Base-by-base conservation (phyloP, 2,888 invertebrate species). In the Tiliacea aurago region DNA sequence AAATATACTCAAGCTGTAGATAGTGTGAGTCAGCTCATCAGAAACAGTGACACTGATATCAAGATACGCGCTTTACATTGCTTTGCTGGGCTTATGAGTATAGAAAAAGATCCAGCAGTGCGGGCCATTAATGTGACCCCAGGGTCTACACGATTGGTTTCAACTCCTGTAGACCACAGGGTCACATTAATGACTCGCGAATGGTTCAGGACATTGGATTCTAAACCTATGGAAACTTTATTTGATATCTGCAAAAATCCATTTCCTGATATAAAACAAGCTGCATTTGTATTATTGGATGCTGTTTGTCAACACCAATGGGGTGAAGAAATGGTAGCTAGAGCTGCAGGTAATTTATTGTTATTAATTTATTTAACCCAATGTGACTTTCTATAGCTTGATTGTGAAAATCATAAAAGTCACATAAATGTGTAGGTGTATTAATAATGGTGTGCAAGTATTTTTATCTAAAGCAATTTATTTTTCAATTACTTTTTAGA, bases 271-370 rank as follows among this genome's bases (percentile, higher is more conserved):
- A 96, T 99, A 23, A 97, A 97, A 89, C 90, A 97, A 73, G 97
- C 98, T 23, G 97, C 98, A 33, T 95, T 98, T 61, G 95, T 96
- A 23, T 94, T 98, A 47, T 92, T 99, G 61, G 96, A 97, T 83
- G 96, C 97, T 0, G 90, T 99, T 23, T 97, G 98, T 33, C 94
- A 96, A 75, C 98, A 98, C 89, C 94, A 95, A 2, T 99, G 99
- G 99, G 99, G 98, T 33, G 97, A 98, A 90, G 97, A 97, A 83
- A 96, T 97, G 69, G 97, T 99, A 51, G 97, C 97, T 82, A 95
- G 96, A 82, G 97, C 97, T 74, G 98, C 98, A 85, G 98, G 98
- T 94, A 96, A 56, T 64, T 70, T n/a, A 20, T 49, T 80, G 9
- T 53, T 47, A 20, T 59, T 28, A 15, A 23, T 53, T 43, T 58